Base-by-base conservation (phyloP, 2,113 vertebrate genomes). In the Protobothrops flavoviridis region DNA sequence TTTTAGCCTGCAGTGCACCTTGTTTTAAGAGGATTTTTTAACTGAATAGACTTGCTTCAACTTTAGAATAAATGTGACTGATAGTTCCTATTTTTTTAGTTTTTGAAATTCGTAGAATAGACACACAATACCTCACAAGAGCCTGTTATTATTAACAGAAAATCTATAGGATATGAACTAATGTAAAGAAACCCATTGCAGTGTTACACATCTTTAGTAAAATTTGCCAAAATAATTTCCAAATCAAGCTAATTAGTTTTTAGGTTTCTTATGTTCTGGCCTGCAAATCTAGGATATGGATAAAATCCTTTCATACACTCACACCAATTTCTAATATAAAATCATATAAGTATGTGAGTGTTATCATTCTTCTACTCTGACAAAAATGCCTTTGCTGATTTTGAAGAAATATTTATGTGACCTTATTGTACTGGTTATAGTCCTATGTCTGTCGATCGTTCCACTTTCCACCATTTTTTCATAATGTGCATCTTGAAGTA, bases 301-400 rank as follows among this genome's bases (percentile, higher is more conserved):
- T 95, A 91, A 96, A 92, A 95, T 92, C 61, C 17, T 52, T 94
- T 52, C 2, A 55, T 92, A 85, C 2, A 90, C 13, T 86, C 89
- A 4, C 6, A 87, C 89, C 93, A 81, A 90, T 2, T 23, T 94
- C 94, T 95, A 95, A 94, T 94, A 96, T 90, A 94, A 85, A 87
- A 85, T 88, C 90, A 92, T 93, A 85, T 93, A 91, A 94, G 96
- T 94, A 94, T 1, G 52, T 92, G 64, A 93, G 91, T 95, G 93
- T 92, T 89, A 0, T 93, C 91, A 94, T 91, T 89, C 89, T 93
- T 1, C 50, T 8, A 86, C 93, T 88, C 45, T 0, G 33, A 94
- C 86, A 26, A 87, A 87, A 26, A 57, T 69, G 0, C 94, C 6
- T 94, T 90, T 91, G 88, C 90, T 93, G 85, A 21, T 61, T 85